These are phyloP conservation scores for Melanotaenia pygmaea DNA, from an alignment of 2,797 vertebrate species.

Conservation along the genomic window DNA sequence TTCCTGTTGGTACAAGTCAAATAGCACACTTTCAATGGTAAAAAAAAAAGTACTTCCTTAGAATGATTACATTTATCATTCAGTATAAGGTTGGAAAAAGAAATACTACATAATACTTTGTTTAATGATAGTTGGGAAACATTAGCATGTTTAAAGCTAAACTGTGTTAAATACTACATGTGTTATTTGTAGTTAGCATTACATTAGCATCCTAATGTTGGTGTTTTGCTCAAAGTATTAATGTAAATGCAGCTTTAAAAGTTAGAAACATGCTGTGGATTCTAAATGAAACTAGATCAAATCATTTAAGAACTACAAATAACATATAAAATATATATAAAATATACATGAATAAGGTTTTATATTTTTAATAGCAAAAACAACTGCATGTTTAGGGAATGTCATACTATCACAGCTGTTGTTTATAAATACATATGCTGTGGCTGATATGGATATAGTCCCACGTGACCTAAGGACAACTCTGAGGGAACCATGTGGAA, in stretches of 20 bases:
- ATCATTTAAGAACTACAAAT: neutral
- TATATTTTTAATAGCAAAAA: neutral
- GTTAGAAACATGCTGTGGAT: neutral
- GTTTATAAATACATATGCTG: neutral
- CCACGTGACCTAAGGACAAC: neutral
- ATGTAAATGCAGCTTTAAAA: neutral
- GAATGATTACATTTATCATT: neutral
- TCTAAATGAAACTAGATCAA: neutral
- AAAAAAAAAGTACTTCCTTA: neutral
- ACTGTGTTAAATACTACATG: neutral
- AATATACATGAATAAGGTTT: neutral
- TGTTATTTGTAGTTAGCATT: neutral
- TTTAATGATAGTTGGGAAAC: neutral
- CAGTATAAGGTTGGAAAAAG: neutral
- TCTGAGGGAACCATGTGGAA: neutral
- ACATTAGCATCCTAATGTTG: neutral
- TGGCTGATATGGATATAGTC: neutral
- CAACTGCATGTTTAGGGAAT: neutral
- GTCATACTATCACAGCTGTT: neutral
- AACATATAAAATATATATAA: neutral
- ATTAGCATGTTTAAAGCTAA: neutral
- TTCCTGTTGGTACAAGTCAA: slow-evolving; percentile 30
- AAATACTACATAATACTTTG: neutral
- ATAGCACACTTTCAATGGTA: slow-evolving; percentile 5
- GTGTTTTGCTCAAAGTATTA: neutral